phyloP scores from a whole-genome alignment of 2,113 vertebrate species.

The Labrus mixtus region DNA sequence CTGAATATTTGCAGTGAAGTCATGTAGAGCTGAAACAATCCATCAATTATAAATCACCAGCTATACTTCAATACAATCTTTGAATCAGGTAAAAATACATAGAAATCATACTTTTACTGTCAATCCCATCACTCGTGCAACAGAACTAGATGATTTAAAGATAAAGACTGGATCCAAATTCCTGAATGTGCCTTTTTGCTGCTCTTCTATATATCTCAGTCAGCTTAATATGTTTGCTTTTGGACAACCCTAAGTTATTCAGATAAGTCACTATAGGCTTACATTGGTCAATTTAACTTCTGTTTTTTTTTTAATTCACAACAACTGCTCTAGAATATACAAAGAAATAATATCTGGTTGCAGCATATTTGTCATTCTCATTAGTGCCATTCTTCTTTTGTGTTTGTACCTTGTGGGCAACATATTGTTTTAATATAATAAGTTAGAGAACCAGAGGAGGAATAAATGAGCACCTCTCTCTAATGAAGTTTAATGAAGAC shows the following conservation, averaged over 20 bases:
- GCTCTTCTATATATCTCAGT: not conserved
- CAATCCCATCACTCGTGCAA: no score
- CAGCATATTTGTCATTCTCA: not conserved
- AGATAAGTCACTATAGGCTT: no score
- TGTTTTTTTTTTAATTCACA: not conserved
- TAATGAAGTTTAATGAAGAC: not conserved
- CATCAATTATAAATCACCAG: no score
- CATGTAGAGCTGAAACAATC: no score
- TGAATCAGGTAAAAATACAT: no score
- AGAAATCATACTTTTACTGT: no score
- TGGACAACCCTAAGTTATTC: not conserved
- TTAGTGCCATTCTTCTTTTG: not conserved
- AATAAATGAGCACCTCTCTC: not conserved
- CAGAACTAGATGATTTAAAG: no score
- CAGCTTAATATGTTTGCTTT: not conserved
- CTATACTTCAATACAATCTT: no score
- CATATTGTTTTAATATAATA: not conserved
- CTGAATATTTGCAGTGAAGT: no score
- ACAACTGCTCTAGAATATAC: no score
- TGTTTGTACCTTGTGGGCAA: not conserved
- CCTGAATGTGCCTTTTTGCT: not conserved
- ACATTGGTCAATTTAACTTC: not conserved
- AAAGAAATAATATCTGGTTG: not conserved
- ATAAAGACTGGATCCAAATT: no score
- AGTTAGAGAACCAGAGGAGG: not conserved